phyloP scores from a whole-genome alignment of 2,888 invertebrate genomes.

The Melieria picta region DNA sequence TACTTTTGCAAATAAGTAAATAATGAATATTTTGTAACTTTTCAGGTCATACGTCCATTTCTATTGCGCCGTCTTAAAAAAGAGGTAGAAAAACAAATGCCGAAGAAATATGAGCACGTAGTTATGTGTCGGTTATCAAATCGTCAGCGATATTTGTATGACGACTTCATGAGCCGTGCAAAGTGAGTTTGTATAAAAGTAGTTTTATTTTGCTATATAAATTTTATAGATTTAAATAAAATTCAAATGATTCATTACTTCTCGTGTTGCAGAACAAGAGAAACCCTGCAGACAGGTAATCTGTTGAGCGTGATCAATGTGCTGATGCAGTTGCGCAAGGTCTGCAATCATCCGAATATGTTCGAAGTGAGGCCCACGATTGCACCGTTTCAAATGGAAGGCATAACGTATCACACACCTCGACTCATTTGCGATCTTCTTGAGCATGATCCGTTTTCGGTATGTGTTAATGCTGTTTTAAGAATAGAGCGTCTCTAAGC shows the following conservation, averaged over 20 bases:
- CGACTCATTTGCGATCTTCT: slow-evolving; percentile 77
- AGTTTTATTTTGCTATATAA: neutral
- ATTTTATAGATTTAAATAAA: neutral
- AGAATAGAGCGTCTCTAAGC: neutral
- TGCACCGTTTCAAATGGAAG: slow-evolving; percentile 91
- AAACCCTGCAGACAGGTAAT: slow-evolving; percentile 92
- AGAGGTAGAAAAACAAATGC: slow-evolving; percentile 98
- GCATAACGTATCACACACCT: slow-evolving; percentile 76
- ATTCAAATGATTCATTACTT: neutral
- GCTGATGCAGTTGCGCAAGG: slow-evolving; percentile 96
- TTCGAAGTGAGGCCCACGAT: slow-evolving; percentile 96
- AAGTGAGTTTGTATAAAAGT: slow-evolving; percentile 72
- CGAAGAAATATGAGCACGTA: slow-evolving; percentile 95
- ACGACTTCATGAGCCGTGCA: slow-evolving; percentile 98
- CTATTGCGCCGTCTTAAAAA: slow-evolving; percentile 89
- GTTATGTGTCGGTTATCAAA: slow-evolving; percentile 93
- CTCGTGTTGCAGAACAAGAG: slow-evolving; percentile 78
- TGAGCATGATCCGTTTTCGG: slow-evolving; percentile 80
- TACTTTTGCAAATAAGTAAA: neutral
- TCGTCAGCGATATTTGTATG: slow-evolving; percentile 95
- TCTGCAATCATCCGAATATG: slow-evolving; percentile 97
- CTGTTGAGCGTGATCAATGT: slow-evolving; percentile 95
- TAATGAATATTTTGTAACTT: slow-evolving; percentile 45
- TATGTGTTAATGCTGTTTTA: slow-evolving; percentile 57
- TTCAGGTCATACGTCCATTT: slow-evolving; percentile 90